Conservation (phyloP, 2,888 invertebrate species). For the Oeneis ivallda region DNA sequence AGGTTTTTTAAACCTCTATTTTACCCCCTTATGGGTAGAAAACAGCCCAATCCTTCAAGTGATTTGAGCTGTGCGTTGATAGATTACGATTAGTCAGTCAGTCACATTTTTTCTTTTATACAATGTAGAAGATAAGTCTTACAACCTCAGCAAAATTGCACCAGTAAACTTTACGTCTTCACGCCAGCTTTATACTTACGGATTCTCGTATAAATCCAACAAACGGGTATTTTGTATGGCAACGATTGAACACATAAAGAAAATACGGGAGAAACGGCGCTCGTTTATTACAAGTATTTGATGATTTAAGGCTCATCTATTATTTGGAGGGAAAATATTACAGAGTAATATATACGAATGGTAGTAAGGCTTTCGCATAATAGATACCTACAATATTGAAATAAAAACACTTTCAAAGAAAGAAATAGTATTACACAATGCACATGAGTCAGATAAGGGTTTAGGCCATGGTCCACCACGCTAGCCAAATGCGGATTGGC, state of each 20-base stretch:
- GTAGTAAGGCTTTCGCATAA: background rate
- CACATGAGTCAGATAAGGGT: too few relatives aligned
- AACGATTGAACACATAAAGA: conserved; percentile 23
- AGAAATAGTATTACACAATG: too few relatives aligned
- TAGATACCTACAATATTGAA: background rate
- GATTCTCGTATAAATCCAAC: conserved; percentile 15
- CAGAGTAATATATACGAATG: background rate
- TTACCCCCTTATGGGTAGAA: too few relatives aligned
- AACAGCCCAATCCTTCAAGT: too few relatives aligned
- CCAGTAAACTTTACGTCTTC: conserved; percentile 8
- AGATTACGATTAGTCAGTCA: too few relatives aligned
- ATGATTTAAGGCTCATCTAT: conserved; percentile 15
- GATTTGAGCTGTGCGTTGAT: too few relatives aligned
- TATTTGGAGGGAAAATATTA: conserved; percentile 6
- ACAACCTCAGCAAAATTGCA: background rate
- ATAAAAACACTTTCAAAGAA: background rate
- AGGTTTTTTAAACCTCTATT: too few relatives aligned
- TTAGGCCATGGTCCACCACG: too few relatives aligned
- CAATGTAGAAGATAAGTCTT: background rate
- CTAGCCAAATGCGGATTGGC: too few relatives aligned
- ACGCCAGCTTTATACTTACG: conserved; percentile 12
- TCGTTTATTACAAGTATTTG: conserved; percentile 13
- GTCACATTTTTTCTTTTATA: background rate
- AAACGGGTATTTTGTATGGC: conserved; percentile 29
- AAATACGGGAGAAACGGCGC: conserved; percentile 22